Conservation (phyloP, 1,140 invertebrate species). For the Dysdera silvatica region DNA sequence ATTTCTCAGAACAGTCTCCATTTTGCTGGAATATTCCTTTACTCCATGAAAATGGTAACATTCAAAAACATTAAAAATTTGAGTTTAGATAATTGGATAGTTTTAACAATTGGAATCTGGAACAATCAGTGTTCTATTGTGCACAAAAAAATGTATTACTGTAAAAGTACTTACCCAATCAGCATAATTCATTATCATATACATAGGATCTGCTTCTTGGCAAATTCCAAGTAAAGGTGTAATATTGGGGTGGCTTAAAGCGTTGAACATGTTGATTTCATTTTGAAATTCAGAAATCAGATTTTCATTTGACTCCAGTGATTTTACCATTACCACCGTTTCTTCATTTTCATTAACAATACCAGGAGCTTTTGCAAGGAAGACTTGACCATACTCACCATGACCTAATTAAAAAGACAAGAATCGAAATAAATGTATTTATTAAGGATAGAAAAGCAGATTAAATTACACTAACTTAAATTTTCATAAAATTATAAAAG, state of each 20-base stretch:
- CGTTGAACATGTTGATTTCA: conserved; percentile 74
- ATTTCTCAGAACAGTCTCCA: no score
- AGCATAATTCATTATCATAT: conserved; percentile 83
- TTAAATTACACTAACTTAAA: no score
- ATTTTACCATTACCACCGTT: conserved; percentile 61
- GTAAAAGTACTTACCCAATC: conserved; percentile 63
- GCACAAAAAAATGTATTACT: not conserved
- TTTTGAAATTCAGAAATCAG: conserved; percentile 71
- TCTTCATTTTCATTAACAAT: conserved; percentile 5
- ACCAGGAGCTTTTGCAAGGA: conserved; percentile 57
- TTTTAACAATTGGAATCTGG: no score
- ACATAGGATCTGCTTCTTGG: conserved; percentile 75
- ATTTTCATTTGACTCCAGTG: conserved; percentile 63
- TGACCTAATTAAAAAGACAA: conserved; percentile 48
- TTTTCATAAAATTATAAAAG: no score
- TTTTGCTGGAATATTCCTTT: no score
- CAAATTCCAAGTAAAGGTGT: conserved; percentile 70
- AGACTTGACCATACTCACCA: conserved; percentile 82
- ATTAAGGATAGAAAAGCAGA: no score
- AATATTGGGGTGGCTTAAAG: conserved; percentile 69
- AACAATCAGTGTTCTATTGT: no score
- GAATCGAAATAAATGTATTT: no score
- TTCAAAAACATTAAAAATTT: no score
- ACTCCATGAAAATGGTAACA: no score
- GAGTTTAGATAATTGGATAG: no score